These are phyloP conservation scores for Embidobia sp. DNA, from an alignment of 2,888 invertebrate species.

Conservation along the genomic window DNA sequence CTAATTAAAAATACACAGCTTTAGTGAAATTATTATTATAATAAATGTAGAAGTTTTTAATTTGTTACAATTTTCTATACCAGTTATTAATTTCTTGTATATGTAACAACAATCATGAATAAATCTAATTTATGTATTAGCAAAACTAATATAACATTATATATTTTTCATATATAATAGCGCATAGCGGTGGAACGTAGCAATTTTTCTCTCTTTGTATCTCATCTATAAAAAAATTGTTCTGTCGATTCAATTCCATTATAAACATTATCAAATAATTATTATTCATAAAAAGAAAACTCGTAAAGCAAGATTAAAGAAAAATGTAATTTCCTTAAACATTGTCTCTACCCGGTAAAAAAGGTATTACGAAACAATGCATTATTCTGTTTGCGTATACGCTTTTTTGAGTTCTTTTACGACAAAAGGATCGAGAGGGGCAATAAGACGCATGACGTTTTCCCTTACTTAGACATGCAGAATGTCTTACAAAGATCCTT, in stretches of 20 bases:
- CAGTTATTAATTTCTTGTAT: too few species aligned
- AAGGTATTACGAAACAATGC: conserved; percentile 51
- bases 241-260: conserved; percentile 11
- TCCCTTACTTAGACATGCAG: conserved; percentile 62
- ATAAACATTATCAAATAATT: conserved; percentile 27
- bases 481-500: conserved; percentile 60
- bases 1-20: too few species aligned
- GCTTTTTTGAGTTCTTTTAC: conserved; percentile 48
- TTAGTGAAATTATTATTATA: too few species aligned
- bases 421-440: conserved; percentile 45
- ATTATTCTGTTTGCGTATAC: conserved; percentile 58
- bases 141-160: too few species aligned
- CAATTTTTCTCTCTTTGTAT: not conserved
- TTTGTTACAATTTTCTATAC: too few species aligned
- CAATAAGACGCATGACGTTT: conserved; percentile 57
- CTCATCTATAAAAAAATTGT: not conserved
- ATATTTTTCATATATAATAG: too few species aligned
- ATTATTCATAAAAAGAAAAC: conserved; percentile 15
- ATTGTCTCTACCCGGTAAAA: conserved; percentile 34
- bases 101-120: too few species aligned
- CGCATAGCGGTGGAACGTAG: too few species aligned
- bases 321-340: conserved; percentile 48
- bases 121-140: too few species aligned
- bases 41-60: too few species aligned
- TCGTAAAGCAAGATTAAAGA: conserved; percentile 32